These are phyloP conservation scores for Festucalex cinctus DNA, from an alignment of 2,113 vertebrate genomes.

Conservation along the genomic window DNA sequence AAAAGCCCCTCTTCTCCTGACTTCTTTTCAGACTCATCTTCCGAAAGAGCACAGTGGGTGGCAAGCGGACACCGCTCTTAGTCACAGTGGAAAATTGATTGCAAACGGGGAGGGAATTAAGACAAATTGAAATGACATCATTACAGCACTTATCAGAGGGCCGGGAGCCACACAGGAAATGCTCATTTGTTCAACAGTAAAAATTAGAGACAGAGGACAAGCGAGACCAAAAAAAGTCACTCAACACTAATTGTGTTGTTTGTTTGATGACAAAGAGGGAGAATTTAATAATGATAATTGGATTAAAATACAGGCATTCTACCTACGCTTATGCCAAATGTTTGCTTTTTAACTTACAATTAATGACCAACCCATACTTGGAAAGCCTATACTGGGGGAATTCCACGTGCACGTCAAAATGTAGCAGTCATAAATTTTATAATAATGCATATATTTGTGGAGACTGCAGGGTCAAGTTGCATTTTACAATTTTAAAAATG, in stretches of 20 bases:
- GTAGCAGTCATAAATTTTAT: no score
- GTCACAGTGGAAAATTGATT: constrained; percentile 61
- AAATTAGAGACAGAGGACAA: background rate
- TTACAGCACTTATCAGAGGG: constrained; percentile 31
- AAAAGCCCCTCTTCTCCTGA: background rate
- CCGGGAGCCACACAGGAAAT: constrained; percentile 17
- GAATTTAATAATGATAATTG: constrained; percentile 1
- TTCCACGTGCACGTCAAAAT: no score
- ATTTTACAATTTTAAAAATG: no score
- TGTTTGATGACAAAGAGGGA: constrained; percentile 3
- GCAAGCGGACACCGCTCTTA: constrained; percentile 50
- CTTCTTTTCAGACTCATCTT: constrained; percentile 24
- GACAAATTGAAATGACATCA: constrained; percentile 49
- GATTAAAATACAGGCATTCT: background rate
- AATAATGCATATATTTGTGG: no score
- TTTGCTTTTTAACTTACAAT: no score
- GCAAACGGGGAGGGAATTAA: constrained; percentile 36
- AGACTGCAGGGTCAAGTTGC: no score
- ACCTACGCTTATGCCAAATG: background rate
- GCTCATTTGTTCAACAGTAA: constrained; percentile 15
- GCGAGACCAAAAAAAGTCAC: background rate
- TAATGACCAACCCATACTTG: no score
- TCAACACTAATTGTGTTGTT: background rate
- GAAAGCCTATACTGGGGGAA: no score
- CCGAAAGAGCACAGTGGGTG: constrained; percentile 27